Evolutionary conservation across 2,113 vertebrate genomes (phyloP).

Genomic region (Alexandromys fortis): DNA sequence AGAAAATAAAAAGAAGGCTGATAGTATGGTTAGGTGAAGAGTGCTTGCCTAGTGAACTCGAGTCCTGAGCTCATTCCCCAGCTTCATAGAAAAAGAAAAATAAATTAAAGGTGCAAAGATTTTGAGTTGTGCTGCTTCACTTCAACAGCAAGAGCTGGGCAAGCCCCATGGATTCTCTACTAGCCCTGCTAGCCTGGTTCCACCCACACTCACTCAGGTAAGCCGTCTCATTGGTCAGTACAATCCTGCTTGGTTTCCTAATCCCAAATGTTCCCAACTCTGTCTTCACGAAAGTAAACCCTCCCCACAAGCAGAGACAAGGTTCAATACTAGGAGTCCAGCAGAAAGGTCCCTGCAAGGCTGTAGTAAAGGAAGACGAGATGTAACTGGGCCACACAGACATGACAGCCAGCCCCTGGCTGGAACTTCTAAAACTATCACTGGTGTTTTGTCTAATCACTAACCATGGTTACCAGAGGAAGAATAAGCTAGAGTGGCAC

Average conservation of each 20-base stretch:
- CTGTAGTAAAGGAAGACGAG: background rate
- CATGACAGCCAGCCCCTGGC: background rate
- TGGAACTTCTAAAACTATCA: background rate
- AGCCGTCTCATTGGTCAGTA: background rate
- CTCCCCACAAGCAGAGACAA: background rate
- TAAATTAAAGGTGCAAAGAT: background rate
- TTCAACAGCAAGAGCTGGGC: background rate
- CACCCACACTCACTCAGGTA: background rate
- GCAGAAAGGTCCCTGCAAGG: background rate
- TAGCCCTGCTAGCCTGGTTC: background rate
- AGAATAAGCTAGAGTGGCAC: conserved; percentile 8
- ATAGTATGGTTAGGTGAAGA: background rate
- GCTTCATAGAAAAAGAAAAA: background rate
- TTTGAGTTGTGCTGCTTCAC: background rate
- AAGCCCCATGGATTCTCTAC: background rate
- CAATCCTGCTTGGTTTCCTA: conserved; percentile 3
- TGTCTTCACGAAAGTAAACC: background rate
- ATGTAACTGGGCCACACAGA: background rate
- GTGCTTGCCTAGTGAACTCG: too few relatives aligned
- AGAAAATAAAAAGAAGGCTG: background rate
- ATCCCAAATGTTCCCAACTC: background rate
- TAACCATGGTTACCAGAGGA: background rate
- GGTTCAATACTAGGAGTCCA: background rate
- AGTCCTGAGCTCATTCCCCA: background rate
- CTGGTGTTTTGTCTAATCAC: conserved; percentile 4